Evolutionary conservation across 2,888 invertebrate species (phyloP), one percentile per base, ranked within the genome.

Genomic region (Scrobipalpa atriplicella): DNA sequence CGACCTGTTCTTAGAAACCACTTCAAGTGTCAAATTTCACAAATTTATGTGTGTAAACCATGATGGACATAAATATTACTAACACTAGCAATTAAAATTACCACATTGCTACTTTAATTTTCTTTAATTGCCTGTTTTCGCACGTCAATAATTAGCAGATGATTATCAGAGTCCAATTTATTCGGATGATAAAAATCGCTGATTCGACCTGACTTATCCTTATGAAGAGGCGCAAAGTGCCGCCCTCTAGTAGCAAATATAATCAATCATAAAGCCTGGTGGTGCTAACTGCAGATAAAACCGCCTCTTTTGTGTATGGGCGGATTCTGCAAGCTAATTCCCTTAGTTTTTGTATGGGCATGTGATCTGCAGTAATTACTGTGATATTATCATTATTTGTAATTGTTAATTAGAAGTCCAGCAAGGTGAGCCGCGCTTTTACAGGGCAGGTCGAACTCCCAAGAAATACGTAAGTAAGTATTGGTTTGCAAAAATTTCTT

Each of bases 281-380:
- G 62, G 66, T 69, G 67, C 51, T 69, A 69, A 69, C 54, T 68
- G 62, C 58, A 43, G 58, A 47, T 7, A 21, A 62, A 21, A 54
- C 67, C 69, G 69, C 67, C 66, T 67, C 39, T 67, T 64, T 21
- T 36, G 16, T 64, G 68, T 68, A 66, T 64, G 64, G 64, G 64
- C 68, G 61, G 63, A 38, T 16, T 36, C 13, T n/a, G 58, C 58
- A 6, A 29, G 38, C 52, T 51, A 63, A 52, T 52, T 63, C 18
- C 8, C 36, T 7, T 11, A 3, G 29, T 52, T 63, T 63, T 63
- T 63, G 13, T 62, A 51, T 13, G 47, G 16, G 47, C 47, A 13
- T 56, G 21, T 21, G 54, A 56, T 56, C 29, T 13, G 21, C 54
- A 56, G 54, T 21, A 21, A 56, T 29, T 21, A 21, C 9, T 21